Conservation (phyloP, 2,888 invertebrate species). For the Macrophya annulata region DNA sequence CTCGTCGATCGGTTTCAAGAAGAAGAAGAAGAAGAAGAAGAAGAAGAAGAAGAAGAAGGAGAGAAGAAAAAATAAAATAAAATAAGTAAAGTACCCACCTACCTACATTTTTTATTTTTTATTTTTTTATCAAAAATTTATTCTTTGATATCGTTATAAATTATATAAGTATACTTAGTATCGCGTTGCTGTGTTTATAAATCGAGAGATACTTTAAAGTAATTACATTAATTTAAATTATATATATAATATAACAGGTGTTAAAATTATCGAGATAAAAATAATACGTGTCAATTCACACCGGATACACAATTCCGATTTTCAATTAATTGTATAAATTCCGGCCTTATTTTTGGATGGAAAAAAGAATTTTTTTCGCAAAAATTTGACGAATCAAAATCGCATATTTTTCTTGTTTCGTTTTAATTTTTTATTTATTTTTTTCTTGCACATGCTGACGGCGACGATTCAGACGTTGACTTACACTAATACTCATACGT, state of each 20-base stretch:
- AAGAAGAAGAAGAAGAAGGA: too few relatives aligned
- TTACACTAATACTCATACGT: not conserved
- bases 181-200: not conserved
- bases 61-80: too few relatives aligned
- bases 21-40: too few relatives aligned
- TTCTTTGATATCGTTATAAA: not conserved
- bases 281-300: not conserved
- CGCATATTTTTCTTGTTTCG: too few relatives aligned
- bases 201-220: not conserved
- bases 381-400: too few relatives aligned
- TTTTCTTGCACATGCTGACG: not conserved
- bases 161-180: not conserved
- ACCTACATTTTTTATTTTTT: not conserved
- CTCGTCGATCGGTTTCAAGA: conserved; percentile 10
- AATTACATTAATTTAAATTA: not conserved
- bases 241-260: not conserved
- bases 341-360: too few relatives aligned
- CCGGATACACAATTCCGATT: not conserved
- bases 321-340: not conserved
- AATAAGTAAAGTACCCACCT: not conserved
- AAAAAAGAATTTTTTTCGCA: too few relatives aligned
- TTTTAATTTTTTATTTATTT: not conserved
- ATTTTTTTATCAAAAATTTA: conserved; percentile 8
- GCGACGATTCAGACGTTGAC: not conserved
- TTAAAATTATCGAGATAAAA: not conserved